Base-by-base conservation (phyloP, 2,888 invertebrate genomes). In the Hypomecis atomaria region DNA sequence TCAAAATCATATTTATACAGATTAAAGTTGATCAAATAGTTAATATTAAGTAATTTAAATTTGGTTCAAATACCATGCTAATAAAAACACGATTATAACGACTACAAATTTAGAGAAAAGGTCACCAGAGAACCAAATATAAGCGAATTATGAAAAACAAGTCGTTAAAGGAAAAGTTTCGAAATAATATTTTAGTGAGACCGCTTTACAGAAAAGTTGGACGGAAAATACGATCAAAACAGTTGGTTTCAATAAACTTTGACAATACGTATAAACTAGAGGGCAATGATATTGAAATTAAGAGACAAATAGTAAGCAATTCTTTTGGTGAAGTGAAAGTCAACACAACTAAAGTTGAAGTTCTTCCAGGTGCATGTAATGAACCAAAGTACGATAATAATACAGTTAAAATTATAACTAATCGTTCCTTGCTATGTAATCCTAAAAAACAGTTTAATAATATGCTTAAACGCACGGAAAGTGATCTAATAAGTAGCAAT, bases 151-250 rank as follows among this genome's bases (percentile, higher is more conserved):
- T 83, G 83, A 81, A 77, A 70, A 73, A 69, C 55, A 71, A 73
- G 58, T 62, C 66, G 6, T 59, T 77, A 0, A 78, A 78, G 53
- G 78, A 83, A 52, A 88, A 85, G 74, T 90, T 90, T 42, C 83
- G 80, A 71, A 82, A 75, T 10, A 85, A 86, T 49, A 70, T 81
- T 65, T 83, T 87, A 44, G 92, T 92, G 0, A 85, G 82, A 81
- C 92, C 92, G 6, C 79, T 92, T 48, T 92, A 91, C 61, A 83
- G 76, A 69, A 88, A 86, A 77, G 67, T 83, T 6, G 75, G 73
- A 60, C 82, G 76, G 66, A 88, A 85, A 77, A 66, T 82, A 1
- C 75, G 72, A 54, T 77, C 83, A 57, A 78, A 78, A 69, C 61
- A 76, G 55, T 67, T 72, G n/a, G 71, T 78, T 60, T 70, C 76